These are phyloP conservation scores for Nothobranchius furzeri DNA, from an alignment of 2,113 vertebrate species.

Conservation along the genomic window DNA sequence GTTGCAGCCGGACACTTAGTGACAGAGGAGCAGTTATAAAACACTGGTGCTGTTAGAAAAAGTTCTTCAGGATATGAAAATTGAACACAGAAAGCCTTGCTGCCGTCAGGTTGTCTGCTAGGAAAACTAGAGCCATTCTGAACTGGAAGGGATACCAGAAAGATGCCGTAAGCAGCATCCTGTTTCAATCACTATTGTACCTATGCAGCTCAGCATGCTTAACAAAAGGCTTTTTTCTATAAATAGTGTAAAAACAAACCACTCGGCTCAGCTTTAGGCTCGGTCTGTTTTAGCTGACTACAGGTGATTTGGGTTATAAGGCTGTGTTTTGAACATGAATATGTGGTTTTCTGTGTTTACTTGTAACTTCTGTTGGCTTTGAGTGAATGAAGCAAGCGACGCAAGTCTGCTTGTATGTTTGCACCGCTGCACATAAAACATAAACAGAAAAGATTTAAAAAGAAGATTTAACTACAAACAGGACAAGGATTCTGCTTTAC, in stretches of 20 bases:
- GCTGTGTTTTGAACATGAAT: conserved; percentile 5
- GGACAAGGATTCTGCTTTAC: conserved; percentile 27
- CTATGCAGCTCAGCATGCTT: conserved; percentile 43
- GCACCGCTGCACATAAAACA: conserved; percentile 35
- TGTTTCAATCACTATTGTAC: conserved; percentile 31
- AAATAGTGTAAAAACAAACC: conserved; percentile 36
- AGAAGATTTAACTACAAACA: conserved; percentile 4
- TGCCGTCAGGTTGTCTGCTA: conserved; percentile 7
- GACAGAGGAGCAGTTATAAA: background rate
- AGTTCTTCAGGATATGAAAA: conserved; percentile 26
- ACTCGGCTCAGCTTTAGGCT: conserved; percentile 14
- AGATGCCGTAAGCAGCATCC: conserved; percentile 11
- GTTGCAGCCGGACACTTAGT: background rate
- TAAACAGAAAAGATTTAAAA: conserved; percentile 40
- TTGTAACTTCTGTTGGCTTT: conserved; percentile 40
- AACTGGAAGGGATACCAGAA: conserved; percentile 8
- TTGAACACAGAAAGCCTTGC: conserved; percentile 7
- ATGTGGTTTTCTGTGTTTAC: conserved; percentile 25
- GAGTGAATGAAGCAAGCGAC: conserved; percentile 38
- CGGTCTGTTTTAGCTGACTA: background rate
- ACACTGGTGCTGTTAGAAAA: conserved; percentile 34
- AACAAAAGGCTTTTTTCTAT: conserved; percentile 18
- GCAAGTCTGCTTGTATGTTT: conserved; percentile 55
- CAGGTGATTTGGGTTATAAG: too few relatives aligned
- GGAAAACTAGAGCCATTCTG: conserved; percentile 44